Evolutionary conservation across 2,113 vertebrate genomes (phyloP), one percentile per base, ranked within the genome.

Genomic region (Toxotes jaculatrix): DNA sequence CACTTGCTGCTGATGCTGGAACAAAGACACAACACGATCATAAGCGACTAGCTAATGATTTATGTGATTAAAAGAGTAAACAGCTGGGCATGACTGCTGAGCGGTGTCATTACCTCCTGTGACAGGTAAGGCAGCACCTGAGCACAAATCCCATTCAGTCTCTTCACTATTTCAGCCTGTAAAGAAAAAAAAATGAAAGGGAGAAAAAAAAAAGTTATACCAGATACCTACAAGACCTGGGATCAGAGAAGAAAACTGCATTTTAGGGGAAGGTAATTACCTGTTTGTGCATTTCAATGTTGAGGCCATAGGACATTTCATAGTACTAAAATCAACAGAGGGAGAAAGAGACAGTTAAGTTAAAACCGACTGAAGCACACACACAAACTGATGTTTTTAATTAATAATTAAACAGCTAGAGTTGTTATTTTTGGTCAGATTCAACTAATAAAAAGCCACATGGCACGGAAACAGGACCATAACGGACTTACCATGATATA

Each of bases 231-330:
- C 1, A 31, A 62, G 27, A 27, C 8, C 40, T 19, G 7, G 16
- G 23, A 12, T 2, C 17, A 32, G 0, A 7, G 19, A 40, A 13
- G 5, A 34, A 10, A 0, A 42, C 66, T 45, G 21, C 1, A n/a
- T 13, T 1, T 13, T 2, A 19, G 1, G 31, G 63, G 17, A 76
- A 1, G 0, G 5, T 4, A 14, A 47, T 66, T 91, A 98, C 98
- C 97, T 99, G 98, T 94, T 99, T 99, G 95, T 99, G 98, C 98
- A 99, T 99, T 95, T 99, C 98, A 27, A 99, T 99, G 86, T 99
- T 99, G 88, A 99, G 93, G 65, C 98, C 98, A 0, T 99, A 99
- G 27, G 98, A 99, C 98, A 99, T 99, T 96, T 99, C 97, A 12
- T 99, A 99, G 89, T 99, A 99, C 98, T 98, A 89, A 0, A 68